Conservation (phyloP, 2,888 invertebrate genomes). For the Pterobdella sp. region DNA sequence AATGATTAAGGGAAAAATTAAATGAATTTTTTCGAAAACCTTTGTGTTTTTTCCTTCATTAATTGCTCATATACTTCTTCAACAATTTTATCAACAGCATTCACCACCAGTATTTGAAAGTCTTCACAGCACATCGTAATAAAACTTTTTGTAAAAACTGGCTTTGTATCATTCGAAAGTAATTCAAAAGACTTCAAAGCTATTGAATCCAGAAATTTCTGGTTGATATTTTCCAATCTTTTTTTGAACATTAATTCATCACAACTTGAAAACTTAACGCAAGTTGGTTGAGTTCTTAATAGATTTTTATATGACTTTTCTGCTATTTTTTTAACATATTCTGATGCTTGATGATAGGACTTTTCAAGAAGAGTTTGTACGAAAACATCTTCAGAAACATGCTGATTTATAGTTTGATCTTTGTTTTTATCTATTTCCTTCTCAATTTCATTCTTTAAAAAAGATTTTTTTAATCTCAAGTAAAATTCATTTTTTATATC, state of each 20-base stretch:
- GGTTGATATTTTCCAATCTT: not conserved
- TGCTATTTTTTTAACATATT: not conserved
- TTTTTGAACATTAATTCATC: not conserved
- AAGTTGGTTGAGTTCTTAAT: not conserved
- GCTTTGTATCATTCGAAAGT: not conserved
- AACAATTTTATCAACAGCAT: not conserved
- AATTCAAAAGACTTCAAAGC: not conserved
- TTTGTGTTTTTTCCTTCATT: too few species aligned
- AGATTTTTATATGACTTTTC: not conserved
- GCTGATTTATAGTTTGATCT: not conserved
- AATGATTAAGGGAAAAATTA: too few species aligned
- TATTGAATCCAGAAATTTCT: not conserved
- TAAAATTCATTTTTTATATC: not conserved
- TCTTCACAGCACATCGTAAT: not conserved
- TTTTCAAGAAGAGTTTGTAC: not conserved
- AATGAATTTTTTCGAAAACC: too few species aligned
- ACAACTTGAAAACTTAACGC: not conserved
- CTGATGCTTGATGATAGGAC: not conserved
- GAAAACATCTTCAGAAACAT: not conserved
- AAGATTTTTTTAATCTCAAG: not conserved
- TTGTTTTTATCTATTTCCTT: not conserved
- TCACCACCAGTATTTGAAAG: not conserved
- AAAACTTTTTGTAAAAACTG: constrained; percentile 6
- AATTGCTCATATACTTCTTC: too few species aligned
- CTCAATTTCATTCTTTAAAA: not conserved